Evolutionary conservation across 1,140 invertebrate species (phyloP), one percentile per base, ranked within the genome.

Genomic region (Sipha flava): DNA sequence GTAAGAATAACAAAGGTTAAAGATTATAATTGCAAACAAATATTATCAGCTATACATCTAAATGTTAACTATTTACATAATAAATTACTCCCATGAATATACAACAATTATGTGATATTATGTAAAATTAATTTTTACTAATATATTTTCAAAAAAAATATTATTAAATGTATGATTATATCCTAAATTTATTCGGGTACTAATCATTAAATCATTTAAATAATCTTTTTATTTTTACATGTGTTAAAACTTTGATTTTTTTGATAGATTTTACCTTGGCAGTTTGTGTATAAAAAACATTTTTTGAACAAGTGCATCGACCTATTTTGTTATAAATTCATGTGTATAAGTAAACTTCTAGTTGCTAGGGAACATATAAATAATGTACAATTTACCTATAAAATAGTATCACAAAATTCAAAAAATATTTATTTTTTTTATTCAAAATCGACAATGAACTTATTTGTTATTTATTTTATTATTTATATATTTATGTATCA

Each of bases 351-450:
- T 52, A 31, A 57, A 68, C 34, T 68, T 43, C 62, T 54, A 40
- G 70, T 80, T 57, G 49, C 70, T 52, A 57, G 23, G 64, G 43
- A 72, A 80, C 47, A 72, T 43, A 5, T 57, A 57, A 37, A 72
- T 40, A 45, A 70, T 12, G 34, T 23, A 80, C 43, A 45, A 45
- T 70, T 47, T 37, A 29, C 23, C 16, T 47, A 23, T 26, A 43
- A 2, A 29, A 47, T 21, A n/a, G 16, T 43, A n/a, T 70, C 43
- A 47, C 21, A 68, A 66, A 66, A 12, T 70, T 47, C 14, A 45
- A 47, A 18, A 45, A n/a, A 7, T 18, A 29, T 68, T 26, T 45
- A 10, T 21, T 14, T 68, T 40, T 40, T 2, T 16, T n/a, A 40
- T 5, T 6, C 14, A 66, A 18, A 21, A n/a, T n/a, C n/a, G n/a